phyloP scores from a whole-genome alignment of 2,113 vertebrate genomes.

The Apus apus region DNA sequence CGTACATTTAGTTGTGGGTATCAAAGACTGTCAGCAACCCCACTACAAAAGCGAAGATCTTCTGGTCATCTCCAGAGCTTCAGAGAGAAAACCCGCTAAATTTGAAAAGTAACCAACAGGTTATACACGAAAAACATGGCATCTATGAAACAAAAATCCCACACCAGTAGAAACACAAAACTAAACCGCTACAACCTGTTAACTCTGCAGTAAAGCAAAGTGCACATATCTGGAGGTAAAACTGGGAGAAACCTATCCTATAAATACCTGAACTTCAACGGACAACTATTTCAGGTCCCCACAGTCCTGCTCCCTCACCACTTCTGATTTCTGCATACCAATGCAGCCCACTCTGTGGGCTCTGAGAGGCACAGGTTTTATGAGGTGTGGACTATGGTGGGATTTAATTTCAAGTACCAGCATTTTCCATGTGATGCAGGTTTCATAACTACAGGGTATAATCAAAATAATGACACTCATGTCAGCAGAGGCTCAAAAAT shows the following conservation, averaged over 20 bases:
- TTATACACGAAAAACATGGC: neutral
- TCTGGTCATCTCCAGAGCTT: neutral
- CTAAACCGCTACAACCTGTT: neutral
- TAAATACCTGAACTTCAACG: neutral
- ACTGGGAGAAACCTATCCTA: neutral
- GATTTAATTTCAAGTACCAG: neutral
- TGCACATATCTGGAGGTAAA: neutral
- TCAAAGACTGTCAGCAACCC: constrained; percentile 24
- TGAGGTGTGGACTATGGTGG: neutral
- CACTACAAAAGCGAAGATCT: neutral
- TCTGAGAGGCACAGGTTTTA: neutral
- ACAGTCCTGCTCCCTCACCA: neutral
- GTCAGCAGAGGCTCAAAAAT: neutral
- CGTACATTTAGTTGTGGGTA: constrained; percentile 4
- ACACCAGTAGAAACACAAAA: neutral
- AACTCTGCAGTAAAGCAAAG: neutral
- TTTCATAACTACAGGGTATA: neutral
- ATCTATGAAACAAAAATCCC: neutral
- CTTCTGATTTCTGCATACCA: neutral
- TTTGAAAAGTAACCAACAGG: neutral
- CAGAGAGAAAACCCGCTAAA: neutral
- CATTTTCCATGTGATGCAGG: neutral
- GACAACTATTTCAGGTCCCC: neutral
- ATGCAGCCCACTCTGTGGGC: neutral
- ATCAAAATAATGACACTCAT: neutral